Evolutionary conservation across 2,797 vertebrate genomes (phyloP).

Genomic region (Emys orbicularis): DNA sequence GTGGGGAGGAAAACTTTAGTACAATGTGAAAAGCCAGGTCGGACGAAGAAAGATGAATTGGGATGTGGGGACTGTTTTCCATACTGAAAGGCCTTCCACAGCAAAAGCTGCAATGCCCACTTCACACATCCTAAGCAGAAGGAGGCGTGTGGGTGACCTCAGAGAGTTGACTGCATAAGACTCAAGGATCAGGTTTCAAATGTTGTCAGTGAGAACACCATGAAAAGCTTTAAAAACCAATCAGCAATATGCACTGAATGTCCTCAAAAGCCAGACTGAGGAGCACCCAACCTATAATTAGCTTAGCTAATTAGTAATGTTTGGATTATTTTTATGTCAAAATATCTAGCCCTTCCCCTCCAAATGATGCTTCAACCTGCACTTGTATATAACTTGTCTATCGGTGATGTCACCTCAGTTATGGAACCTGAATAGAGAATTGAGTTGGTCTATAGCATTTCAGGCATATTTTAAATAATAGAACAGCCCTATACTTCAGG

Average conservation of each 20-base stretch:
- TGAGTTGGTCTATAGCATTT: neutral
- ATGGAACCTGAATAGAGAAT: neutral
- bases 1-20: neutral
- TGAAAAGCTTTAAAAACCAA: neutral
- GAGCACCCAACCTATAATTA: neutral
- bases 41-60: constrained; percentile 7
- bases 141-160: neutral
- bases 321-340: neutral
- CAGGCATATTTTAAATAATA: neutral
- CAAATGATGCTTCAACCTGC: neutral
- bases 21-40: neutral
- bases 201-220: neutral
- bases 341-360: neutral
- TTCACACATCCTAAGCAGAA: neutral
- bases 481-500: neutral
- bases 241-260: neutral
- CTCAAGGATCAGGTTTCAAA: neutral
- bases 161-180: neutral
- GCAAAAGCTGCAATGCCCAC: neutral
- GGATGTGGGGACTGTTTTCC: neutral
- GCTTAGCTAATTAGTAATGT: neutral
- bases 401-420: neutral
- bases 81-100: neutral
- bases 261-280: neutral
- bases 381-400: neutral